Base-by-base conservation (phyloP, 35 echinoderm and acorn worm species). In the Chiridota heheva region DNA sequence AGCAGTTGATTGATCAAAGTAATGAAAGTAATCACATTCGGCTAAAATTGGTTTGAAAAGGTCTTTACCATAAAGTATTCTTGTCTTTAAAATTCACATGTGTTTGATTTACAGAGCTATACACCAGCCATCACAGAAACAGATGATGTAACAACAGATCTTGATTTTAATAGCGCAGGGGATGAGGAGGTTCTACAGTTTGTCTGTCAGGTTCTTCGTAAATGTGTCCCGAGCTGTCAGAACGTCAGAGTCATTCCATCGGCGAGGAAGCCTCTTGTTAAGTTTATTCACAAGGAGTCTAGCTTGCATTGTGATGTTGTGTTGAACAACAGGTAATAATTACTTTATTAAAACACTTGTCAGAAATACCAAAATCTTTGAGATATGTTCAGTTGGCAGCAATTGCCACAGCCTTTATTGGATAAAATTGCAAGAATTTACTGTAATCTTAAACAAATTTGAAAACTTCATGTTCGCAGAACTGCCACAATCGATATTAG, bases 251-350 rank as follows among this genome's bases (percentile, higher is more conserved):
- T 34, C 26, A 98, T 98, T 32, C 67, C 80, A 36, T 82, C 80
- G 36, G 83, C 87, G 5, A 51, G 84, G 45, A 63, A 81, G 31
- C 95, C 95, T 25, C 84, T 98, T 15, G 86, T 98, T 2, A 98
- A 91, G 69, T 91, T 98, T 44, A 58, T 60, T 4, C 95, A 98
- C 37, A 86, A 83, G 53, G 81, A 92, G 36, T 98, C 95, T 60
- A 74, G 78, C 22, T 40, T 98, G 29, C 58, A 68, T n/a, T 98
- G 95, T 85, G 95, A 92, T 57, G 69, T 91, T 44, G 64, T 78
- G 24, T 22, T 98, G 16, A 88, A 88, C 42, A 97, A 97, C 80
- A 91, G 93, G 93, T 97, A 46, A 78, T 42, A 20, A 34, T 32
- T 13, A 43, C 35, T 62, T 3, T 62, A 62, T 79, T 8, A 17